Base-by-base conservation (phyloP, 1,140 invertebrate species). In the Temnothorax longispinosus region DNA sequence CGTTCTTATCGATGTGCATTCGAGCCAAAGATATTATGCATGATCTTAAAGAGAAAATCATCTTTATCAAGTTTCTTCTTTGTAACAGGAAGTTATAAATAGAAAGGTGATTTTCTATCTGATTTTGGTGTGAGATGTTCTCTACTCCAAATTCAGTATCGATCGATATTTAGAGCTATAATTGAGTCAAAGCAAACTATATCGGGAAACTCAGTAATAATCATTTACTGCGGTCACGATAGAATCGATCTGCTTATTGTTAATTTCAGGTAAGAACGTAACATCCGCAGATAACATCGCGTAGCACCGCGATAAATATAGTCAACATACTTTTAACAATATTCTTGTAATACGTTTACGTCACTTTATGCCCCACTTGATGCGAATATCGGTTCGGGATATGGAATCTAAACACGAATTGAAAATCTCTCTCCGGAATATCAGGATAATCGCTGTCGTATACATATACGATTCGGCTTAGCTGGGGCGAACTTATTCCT, bases 111-210 rank as follows among this genome's bases (percentile, higher is more conserved):
- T 58, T 71, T 71, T 56, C 38, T 1, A 44, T 69, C 44, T 13
- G 47, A 44, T 72, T 44, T 72, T 18, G 38, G 3, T 1, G 72
- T 41, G 27, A 82, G 27, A 74, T 82, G 11, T 13, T 82, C 38
- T 74, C 41, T 18, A 60, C 13, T 72, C 2, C 27, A 44, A 74
- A 82, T 74, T 38, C 11, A 72, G 6, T n/a, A 58, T 82, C 78
- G 67, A 72, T 81, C 21, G 78, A 56, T 18, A 13, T 38, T 54
- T 27, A 74, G 54, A 58, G 27, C 38, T 82, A 82, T 82, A 82
- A 82, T 82, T 82, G 52, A 58, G 74, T 74, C 67, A 47, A 82
- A 82, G 67, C 38, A 41, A 74, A 27, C 38, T 72, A 27, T 8
- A 54, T 27, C 38, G 54, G 32, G 44, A 81, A 58, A 54, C 65